These are phyloP conservation scores for Arctia plantaginis DNA, from an alignment of 2,888 invertebrate species.

Conservation along the genomic window DNA sequence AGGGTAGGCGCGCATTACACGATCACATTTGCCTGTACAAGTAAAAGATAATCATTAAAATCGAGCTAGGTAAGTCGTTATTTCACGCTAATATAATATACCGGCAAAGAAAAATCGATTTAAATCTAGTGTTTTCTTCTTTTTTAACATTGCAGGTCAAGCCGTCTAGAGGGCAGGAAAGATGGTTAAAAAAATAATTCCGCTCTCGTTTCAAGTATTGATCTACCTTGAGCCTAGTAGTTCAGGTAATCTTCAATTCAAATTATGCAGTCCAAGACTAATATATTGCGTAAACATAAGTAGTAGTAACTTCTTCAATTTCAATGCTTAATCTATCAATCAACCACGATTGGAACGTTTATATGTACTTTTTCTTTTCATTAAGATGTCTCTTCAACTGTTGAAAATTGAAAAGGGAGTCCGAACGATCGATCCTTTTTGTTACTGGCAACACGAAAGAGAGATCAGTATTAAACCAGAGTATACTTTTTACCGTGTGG, in stretches of 20 bases:
- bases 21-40: no score
- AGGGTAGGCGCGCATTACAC: no score
- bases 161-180: no score
- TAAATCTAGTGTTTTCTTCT: no score
- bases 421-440: neutral
- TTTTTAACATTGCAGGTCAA: no score
- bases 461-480: neutral
- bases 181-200: neutral
- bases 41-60: no score
- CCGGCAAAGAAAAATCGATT: no score
- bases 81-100: no score
- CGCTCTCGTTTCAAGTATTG: neutral
- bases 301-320: slow-evolving; percentile 17
- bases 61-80: no score
- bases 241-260: slow-evolving; percentile 34
- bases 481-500: no score
- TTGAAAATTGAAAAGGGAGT: neutral
- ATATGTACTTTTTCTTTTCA: neutral
- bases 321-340: slow-evolving; percentile 21
- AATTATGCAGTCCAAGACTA: slow-evolving; percentile 23
- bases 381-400: neutral
- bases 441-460: neutral
- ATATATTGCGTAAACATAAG: slow-evolving; percentile 39
- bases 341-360: neutral
- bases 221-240: neutral